Evolutionary conservation across 2,113 vertebrate genomes (phyloP), one percentile per base, ranked within the genome.

Genomic region (Vulpes lagopus): DNA sequence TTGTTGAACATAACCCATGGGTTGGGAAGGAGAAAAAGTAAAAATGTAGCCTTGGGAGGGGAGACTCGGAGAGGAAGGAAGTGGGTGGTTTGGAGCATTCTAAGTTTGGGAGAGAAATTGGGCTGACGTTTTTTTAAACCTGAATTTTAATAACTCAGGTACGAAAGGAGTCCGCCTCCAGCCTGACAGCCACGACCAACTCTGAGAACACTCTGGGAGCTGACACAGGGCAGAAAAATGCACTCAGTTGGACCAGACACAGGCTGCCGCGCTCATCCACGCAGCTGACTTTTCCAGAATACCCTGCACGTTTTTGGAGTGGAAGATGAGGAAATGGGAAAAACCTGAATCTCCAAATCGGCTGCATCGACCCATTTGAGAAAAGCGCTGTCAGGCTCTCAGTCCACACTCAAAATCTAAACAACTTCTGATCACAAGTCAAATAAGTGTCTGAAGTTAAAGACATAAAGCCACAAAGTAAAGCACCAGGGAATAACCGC

Each of bases 21-120:
- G 74, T 27, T 76, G 53, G 64, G 76, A 93, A 97, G 89, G 91
- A 92, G 90, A 90, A 96, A 80, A 92, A 96, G 82, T 76, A 76
- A 85, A 94, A 90, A 67, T 90, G 74, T 55, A 60, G 81, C 38
- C 32, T 38, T 94, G 69, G 64, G 86, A 94, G 69, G 35, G 19
- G 78, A 89, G 43, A 89, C 32, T 27, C 73, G 69, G 67, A 65
- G 60, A 90, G 74, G 84, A 82, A 94, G 88, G 65, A 95, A 91
- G 80, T 53, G 49, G 73, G 84, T 51, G 79, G 64, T 43, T 55
- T 15, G 2, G 38, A 67, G 53, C 7, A 79, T 96, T 90, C 83
- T 94, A 80, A 93, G n/a, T 95, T 94, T 88, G 80, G 91, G 76
- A 81, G 64, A 97, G 25, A 94, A 74, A 65, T 27, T n/a, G 79